Base-by-base conservation (phyloP, 2,113 vertebrate genomes). In the Salvelinus sp. region DNA sequence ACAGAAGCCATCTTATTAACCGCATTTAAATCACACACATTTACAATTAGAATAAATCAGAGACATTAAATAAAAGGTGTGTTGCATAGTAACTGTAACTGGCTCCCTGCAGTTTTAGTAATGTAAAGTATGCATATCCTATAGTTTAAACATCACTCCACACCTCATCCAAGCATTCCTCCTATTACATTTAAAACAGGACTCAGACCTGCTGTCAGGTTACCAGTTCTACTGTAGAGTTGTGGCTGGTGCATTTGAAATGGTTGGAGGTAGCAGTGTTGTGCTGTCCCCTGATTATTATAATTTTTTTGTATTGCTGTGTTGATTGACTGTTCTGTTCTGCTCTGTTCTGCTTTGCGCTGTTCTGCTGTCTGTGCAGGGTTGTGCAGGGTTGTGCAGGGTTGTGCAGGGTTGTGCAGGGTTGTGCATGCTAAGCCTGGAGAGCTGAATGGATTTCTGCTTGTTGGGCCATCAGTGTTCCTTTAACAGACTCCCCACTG, bases 151-250 rank as follows among this genome's bases (percentile, higher is more conserved):
- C 6, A 65, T 25, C 63, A 22, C 20, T 62, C 28, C 30, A 68
- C 14, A 68, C 28, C 30, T 68, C 27, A 33, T 68, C 30, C 13
- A 23, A 18, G 28, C 65, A 33, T 73, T 80, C 68, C 74, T 79
- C 83, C 76, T 72, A 33, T 83, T 89, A 70, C 70, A 68, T 80
- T 82, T 44, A 44, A 28, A 14, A 77, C 73, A 84, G 84, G 83
- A 47, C 68, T 84, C 86, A 91, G 90, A 90, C 91, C 90, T 72
- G 80, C 87, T 89, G 88, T 83, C 85, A 85, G 74, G 79, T 83
- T 88, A 85, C 86, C 82, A 62, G 80, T 78, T 85, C 63, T 79
- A 77, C 79, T 12, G 68, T 74, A 65, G 79, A 82, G 85, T 88
- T 84, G 85, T 83, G 79, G 79, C 83, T 86, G 74, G 70, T 6